Evolutionary conservation across 2,888 invertebrate genomes (phyloP), one percentile per base, ranked within the genome.

Genomic region (Myopa testacea): DNA sequence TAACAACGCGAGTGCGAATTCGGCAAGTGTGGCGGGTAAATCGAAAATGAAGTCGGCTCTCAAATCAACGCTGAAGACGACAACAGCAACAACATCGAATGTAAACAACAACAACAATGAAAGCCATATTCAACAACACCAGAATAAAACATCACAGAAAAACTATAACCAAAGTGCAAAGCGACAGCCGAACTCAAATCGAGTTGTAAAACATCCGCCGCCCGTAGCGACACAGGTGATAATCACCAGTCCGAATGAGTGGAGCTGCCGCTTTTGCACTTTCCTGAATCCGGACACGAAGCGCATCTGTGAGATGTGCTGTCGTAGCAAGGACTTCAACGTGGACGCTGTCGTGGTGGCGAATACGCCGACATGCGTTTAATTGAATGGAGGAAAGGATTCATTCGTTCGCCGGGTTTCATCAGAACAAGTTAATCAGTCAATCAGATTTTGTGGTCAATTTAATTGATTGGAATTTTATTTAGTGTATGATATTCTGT

Each of bases 271-370:
- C 10, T 90, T 91, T 63, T 94, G 94, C 87, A 94, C 94, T 14
- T 94, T 90, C 86, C 88, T 93, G 19, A 94, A 94, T 87, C 87
- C 90, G 0, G 84, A 88, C 4, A 85, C 88, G 0, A 90, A 88
- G 70, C 91, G 91, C 68, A 92, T 94, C 81, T 94, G 94, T 85
- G 93, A 93, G 81, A 94, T 94, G 91, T 94, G 94, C 85, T 91
- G 91, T 68, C 93, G 92, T 83, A 87, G 88, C 80, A 87, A 87
- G 82, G 89, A 89, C 80, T 88, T 87, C 72, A 86, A 85, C 79
- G 71, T 91, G 90, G 88, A 88, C 79, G 75, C 81, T 34, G 82
- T 72, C 38, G 82, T 72, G 69, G 84, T 86, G 4, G 84, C 86
- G 71, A 88, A 87, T 77, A 84, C 86, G 62, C 88, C 88, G 52